Percentiles rank a stretch among this genome's conserved stretches.
Evolutionary conservation across 2,113 vertebrate genomes (phyloP).

Genomic region (Sylvietta virens): DNA sequence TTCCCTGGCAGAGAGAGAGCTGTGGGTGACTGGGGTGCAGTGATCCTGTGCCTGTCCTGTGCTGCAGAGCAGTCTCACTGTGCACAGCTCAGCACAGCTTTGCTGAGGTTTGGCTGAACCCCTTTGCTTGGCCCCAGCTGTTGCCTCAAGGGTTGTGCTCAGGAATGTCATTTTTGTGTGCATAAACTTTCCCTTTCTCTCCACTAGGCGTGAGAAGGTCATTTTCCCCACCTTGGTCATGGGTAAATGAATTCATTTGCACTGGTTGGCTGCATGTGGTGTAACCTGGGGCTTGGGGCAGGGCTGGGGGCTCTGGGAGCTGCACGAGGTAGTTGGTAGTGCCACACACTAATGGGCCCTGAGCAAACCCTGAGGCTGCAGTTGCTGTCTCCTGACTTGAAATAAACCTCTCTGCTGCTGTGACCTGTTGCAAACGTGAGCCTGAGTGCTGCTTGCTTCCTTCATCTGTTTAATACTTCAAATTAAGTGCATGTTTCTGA

Average conservation of each 20-base stretch:
- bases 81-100: background rate
- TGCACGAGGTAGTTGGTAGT: conserved; percentile 51
- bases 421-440: background rate
- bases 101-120: background rate
- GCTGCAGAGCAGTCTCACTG: background rate
- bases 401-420: background rate
- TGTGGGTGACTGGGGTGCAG: background rate
- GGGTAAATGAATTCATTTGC: conserved; percentile 83
- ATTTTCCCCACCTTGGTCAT: conserved; percentile 86
- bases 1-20: background rate
- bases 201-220: conserved; percentile 88
- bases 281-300: conserved; percentile 52
- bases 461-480: background rate
- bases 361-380: background rate
- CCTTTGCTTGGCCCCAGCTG: background rate
- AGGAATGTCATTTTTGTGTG: conserved; percentile 1
- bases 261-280: conserved; percentile 63
- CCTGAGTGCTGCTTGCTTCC: background rate
- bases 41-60: background rate
- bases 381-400: background rate
- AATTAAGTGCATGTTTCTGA: background rate
- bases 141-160: background rate
- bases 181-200: conserved; percentile 72
- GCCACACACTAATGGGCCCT: background rate
- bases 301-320: conserved; percentile 47